Base-by-base conservation (phyloP, 64 coral and sea anemone species). In the Montipora efflorescens region DNA sequence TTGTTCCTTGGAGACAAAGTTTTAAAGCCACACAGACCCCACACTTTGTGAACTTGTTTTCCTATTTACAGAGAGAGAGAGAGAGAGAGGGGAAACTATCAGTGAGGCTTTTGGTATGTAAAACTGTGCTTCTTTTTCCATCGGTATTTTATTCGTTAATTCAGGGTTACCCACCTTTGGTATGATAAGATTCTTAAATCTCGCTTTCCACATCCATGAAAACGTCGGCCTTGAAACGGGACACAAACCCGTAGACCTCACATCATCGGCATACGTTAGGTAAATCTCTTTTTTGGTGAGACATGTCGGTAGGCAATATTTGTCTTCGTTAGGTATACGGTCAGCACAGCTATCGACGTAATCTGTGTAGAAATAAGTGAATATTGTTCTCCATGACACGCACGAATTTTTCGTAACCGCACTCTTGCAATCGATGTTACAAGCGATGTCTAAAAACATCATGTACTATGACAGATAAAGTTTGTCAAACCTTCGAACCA, bases 11-110 rank as follows among this genome's bases (percentile, higher is more conserved):
- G 8, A 74, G 71, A 25, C 71, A 74, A 10, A 74, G 8, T 28
- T 74, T 74, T 22, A 74, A n/a, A 19, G 67, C 15, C 1, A 78
- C 68, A 23, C 89, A 90, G 9, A 90, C 77, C 5, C 89, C 89
- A 82, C 90, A 91, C 49, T 91, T 91, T 18, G 90, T 83, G 48
- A 91, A 83, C 47, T 82, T 91, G n/a, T 91, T 91, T 82, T 91
- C 61, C 66, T 91, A 25, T 2, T 67, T 80, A 90, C 11, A 78
- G 5, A 4, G 15, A 82, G 21, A 22, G 20, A 82, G 51, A 82
- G 19, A 9, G 43, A 44, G 23, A 47, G 49, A 18, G 13, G 13
- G 10, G 12, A 55, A 57, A 57, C 53, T 57, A 57, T 57, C 53
- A 11, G 53, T 57, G 53, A 57, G 11, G 53, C 53, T 11, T 57